Percentiles rank a stretch among this genome's conserved stretches.
Evolutionary conservation across 1,140 invertebrate genomes (phyloP).

Genomic region (Dinothrombium tinctorium): DNA sequence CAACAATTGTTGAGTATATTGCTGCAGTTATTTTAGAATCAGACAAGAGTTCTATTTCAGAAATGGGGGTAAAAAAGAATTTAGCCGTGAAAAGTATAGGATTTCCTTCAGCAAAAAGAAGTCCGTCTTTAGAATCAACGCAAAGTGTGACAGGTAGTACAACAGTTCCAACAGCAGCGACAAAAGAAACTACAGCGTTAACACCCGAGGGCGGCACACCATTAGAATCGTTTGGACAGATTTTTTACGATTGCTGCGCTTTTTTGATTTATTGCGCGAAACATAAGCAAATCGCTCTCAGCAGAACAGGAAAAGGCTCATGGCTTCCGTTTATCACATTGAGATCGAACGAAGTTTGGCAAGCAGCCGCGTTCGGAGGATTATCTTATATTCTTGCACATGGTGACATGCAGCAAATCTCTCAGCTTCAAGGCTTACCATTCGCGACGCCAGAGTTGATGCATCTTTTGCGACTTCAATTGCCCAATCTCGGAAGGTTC

Average conservation of each 20-base stretch:
- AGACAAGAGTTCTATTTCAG: too few species aligned
- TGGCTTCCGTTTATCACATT: background rate
- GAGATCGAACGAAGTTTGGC: background rate
- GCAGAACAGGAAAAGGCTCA: background rate
- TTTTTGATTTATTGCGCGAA: constrained; percentile 7
- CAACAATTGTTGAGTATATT: too few species aligned
- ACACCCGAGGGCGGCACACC: constrained; percentile 8
- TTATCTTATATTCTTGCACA: background rate
- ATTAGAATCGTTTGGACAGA: background rate
- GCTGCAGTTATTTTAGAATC: too few species aligned
- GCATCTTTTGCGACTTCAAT: constrained; percentile 8
- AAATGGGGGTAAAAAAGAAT: too few species aligned
- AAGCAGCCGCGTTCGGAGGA: background rate
- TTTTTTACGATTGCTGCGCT: constrained; percentile 9
- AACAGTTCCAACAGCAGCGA: too few species aligned
- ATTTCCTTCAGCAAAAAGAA: background rate
- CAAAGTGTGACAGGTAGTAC: background rate
- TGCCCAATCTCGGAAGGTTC: constrained; percentile 6
- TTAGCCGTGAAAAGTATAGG: too few species aligned
- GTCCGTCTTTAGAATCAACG: background rate
- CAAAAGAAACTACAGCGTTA: background rate
- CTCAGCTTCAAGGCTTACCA: background rate
- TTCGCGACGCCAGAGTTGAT: background rate
- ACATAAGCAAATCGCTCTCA: constrained; percentile 6
- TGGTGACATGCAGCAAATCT: background rate